Conservation (phyloP, 2,888 invertebrate species). For the Diaprepes abbreviatus region DNA sequence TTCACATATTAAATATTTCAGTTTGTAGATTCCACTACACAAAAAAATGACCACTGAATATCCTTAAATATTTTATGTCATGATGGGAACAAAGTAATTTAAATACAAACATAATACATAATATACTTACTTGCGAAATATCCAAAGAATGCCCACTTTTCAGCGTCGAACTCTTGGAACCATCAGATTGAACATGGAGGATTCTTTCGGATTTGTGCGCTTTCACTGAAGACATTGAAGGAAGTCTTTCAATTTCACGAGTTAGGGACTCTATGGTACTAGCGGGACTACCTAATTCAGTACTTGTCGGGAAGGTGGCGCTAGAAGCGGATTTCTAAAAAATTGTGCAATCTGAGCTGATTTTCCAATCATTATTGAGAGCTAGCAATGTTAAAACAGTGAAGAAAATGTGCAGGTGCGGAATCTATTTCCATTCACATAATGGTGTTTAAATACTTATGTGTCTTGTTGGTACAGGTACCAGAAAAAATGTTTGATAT, state of each 20-base stretch:
- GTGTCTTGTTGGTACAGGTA: no score
- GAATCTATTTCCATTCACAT: no score
- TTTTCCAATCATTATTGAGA: no score
- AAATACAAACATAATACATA: background rate
- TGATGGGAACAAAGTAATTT: no score
- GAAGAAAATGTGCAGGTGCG: no score
- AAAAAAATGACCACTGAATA: no score
- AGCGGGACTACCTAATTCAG: constrained; percentile 80
- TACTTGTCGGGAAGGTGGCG: constrained; percentile 54
- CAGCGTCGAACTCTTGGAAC: constrained; percentile 56
- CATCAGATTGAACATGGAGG: constrained; percentile 36
- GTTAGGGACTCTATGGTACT: constrained; percentile 85
- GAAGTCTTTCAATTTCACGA: constrained; percentile 80
- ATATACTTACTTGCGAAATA: constrained; percentile 60
- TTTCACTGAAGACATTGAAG: constrained; percentile 57
- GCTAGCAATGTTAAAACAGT: no score
- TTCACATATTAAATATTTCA: no score
- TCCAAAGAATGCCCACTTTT: constrained; percentile 63
- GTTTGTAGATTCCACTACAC: no score
- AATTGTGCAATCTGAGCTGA: constrained; percentile 2
- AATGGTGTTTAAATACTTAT: no score
- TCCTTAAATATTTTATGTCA: no score
- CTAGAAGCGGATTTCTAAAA: constrained; percentile 61
- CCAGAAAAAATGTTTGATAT: no score
- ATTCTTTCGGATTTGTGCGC: constrained; percentile 50